These are phyloP conservation scores for Gymnodraco acuticeps DNA, from an alignment of 2,797 vertebrate species.

Conservation along the genomic window DNA sequence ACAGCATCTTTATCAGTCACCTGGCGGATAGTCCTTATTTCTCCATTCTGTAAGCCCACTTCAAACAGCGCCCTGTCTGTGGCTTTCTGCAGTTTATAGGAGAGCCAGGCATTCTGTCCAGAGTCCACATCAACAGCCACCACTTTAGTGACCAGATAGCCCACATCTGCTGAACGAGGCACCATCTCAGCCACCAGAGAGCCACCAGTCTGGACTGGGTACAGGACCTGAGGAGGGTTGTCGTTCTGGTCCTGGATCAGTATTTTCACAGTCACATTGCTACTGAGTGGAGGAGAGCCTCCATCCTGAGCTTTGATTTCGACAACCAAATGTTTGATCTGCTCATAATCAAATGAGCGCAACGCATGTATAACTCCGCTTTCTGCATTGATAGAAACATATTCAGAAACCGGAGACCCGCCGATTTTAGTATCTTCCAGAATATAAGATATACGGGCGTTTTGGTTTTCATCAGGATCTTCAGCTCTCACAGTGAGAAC, in stretches of 20 bases:
- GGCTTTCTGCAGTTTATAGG: slow-evolving; percentile 83
- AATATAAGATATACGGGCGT: slow-evolving; percentile 77
- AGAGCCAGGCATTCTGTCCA: slow-evolving; percentile 75
- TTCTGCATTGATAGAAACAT: slow-evolving; percentile 77
- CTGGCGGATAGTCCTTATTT: slow-evolving; percentile 76
- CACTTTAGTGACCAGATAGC: slow-evolving; percentile 87
- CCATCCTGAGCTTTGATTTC: too few relatives aligned
- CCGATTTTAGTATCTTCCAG: slow-evolving; percentile 61
- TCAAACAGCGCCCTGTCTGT: slow-evolving; percentile 81
- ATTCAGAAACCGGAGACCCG: slow-evolving; percentile 64
- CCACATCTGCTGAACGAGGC: slow-evolving; percentile 82
- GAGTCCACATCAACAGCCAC: slow-evolving; percentile 86
- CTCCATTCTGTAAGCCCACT: slow-evolving; percentile 79
- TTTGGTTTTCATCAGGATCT: slow-evolving; percentile 42
- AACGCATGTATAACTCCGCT: slow-evolving; percentile 76
- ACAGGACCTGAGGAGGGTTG: too few relatives aligned
- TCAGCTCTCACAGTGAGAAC: too few relatives aligned
- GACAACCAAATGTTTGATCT: too few relatives aligned
- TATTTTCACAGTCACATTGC: too few relatives aligned
- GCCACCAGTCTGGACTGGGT: slow-evolving; percentile 52
- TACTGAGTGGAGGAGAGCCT: too few relatives aligned
- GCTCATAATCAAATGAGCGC: slow-evolving; percentile 85
- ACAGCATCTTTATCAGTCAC: slow-evolving; percentile 76
- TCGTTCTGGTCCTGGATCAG: too few relatives aligned
- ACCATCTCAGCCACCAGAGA: slow-evolving; percentile 83